Evolutionary conservation across 1,140 invertebrate species (phyloP), one percentile per base, ranked within the genome.

Genomic region (Coptotermes formosanus): DNA sequence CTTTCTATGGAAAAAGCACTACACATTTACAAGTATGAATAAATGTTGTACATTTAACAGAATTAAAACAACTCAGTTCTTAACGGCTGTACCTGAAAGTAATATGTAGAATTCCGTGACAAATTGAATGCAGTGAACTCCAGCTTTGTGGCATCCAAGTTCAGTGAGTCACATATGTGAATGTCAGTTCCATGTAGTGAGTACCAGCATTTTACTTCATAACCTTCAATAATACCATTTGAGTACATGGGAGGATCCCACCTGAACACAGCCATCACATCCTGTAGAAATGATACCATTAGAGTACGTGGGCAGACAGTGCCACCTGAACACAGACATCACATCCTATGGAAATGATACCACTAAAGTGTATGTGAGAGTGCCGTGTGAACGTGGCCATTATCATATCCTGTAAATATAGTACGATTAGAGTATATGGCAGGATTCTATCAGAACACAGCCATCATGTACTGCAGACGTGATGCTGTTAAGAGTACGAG

Each of bases 171-270:
- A 86, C 89, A 91, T 14, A 91, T 85, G 32, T 88, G 86, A 25
- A 89, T 88, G 55, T 91, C 88, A 9, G 86, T 87, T 32, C 88
- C 88, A 32, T 89, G 88, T 14, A 91, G 88, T 6, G 90, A 87
- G 75, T 91, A 91, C 95, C 95, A 96, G 90, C 94, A 96, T 48
- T 93, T 92, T 2, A 96, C 93, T 86, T 93, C 93, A 90, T 97
- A 97, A 1, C 94, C 94, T 87, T 91, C 91, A 38, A 98, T 93
- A 4, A 95, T 89, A 12, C 97, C 97, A 90, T 97, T 97, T 1
- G 94, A 91, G 84, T 93, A 91, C 83, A 91, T 88, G 0, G 97
- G 97, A 0, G 92, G 89, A 89, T 95, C 93, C 97, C 97, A 99
- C 45, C 97, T 94, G 81, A 87, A 92, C 89, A 82, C 85, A 21